Evolutionary conservation across 2,113 vertebrate genomes (phyloP).

Genomic region (Gymnogyps californianus): DNA sequence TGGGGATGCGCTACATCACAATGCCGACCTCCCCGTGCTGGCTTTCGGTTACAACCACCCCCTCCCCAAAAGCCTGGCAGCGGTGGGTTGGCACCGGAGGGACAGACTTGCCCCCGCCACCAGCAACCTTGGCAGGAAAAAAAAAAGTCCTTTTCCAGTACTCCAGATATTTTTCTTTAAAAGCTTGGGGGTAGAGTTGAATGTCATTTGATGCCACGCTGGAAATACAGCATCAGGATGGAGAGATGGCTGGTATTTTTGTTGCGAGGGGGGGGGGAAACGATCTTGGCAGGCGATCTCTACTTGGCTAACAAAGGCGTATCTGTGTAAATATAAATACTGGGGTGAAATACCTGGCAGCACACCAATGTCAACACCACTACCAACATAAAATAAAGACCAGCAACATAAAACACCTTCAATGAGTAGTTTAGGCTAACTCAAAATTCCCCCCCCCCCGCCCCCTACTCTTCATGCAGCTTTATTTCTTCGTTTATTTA

Average conservation of each 20-base stretch:
- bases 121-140: neutral
- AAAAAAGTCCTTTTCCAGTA: neutral
- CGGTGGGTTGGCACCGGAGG: neutral
- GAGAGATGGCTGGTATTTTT: neutral
- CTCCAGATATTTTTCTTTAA: neutral
- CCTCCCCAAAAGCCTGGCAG: conserved; percentile 31
- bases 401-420: neutral
- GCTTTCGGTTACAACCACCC: neutral
- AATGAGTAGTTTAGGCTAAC: neutral
- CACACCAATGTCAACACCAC: neutral
- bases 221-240: neutral
- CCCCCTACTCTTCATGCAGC: neutral
- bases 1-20: conserved; percentile 70
- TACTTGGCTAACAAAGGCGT: conserved; percentile 27
- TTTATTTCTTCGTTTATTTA: neutral
- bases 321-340: conserved; percentile 6
- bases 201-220: neutral
- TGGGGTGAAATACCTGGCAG: conserved; percentile 23
- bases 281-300: neutral
- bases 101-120: neutral
- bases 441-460: neutral
- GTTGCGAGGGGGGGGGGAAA: neutral
- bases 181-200: neutral
- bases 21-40: conserved; percentile 38
- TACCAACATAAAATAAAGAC: neutral